Conservation (phyloP, 2,888 invertebrate species). For the Netelia virgata region DNA sequence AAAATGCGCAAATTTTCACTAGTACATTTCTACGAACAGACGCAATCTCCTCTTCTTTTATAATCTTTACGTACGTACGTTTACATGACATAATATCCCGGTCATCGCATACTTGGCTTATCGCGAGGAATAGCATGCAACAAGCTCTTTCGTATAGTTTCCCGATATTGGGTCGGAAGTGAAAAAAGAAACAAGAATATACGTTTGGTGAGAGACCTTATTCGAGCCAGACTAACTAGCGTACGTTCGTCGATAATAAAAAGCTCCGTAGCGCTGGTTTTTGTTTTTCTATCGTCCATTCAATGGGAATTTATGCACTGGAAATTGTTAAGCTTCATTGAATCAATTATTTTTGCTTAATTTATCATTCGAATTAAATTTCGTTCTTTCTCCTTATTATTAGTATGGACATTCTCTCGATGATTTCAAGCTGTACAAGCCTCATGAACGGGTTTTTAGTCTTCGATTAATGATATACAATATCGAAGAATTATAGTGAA, state of each 20-base stretch:
- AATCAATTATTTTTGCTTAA: conserved; percentile 32
- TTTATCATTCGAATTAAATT: conserved; percentile 30
- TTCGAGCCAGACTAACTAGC: conserved; percentile 18
- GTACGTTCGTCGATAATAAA: conserved; percentile 16
- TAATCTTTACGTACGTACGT: conserved; percentile 54
- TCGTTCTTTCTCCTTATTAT: conserved; percentile 19
- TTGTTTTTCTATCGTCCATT: conserved; percentile 11
- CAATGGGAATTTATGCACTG: conserved; percentile 26
- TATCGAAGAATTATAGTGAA: conserved; percentile 35
- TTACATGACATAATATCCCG: conserved; percentile 51
- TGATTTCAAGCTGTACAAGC: neutral
- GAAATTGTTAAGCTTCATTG: conserved; percentile 14
- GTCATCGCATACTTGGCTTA: conserved; percentile 28
- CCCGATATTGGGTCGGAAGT: neutral
- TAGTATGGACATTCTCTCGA: neutral
- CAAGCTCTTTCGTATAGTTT: conserved; percentile 36
- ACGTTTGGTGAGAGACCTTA: conserved; percentile 32
- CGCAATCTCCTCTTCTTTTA: conserved; percentile 30
- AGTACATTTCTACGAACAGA: conserved; percentile 50
- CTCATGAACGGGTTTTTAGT: neutral
- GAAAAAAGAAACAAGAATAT: conserved; percentile 23
- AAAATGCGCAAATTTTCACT: conserved; percentile 54
- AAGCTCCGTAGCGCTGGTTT: neutral
- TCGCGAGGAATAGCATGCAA: conserved; percentile 27
- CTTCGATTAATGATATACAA: conserved; percentile 36